Percentiles rank a stretch among this genome's conserved stretches.
These are phyloP conservation scores for Hyposmocoma kahamanoa DNA, from an alignment of 1,140 invertebrate genomes.

Conservation along the genomic window DNA sequence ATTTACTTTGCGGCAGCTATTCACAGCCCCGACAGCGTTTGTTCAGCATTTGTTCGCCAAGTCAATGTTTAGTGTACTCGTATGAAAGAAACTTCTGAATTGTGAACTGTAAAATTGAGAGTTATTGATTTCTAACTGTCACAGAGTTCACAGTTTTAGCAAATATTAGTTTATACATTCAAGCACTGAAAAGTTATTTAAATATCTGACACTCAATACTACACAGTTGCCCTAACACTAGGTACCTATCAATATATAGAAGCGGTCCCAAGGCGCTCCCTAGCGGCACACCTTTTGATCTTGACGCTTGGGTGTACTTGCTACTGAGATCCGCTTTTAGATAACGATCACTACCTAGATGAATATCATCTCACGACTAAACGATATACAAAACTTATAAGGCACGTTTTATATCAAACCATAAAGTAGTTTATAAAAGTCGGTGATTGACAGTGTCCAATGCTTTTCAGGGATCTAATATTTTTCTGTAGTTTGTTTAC, in stretches of 20 bases:
- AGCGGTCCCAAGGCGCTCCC: constrained; percentile 18
- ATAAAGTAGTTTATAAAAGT: constrained; percentile 1
- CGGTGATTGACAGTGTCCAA: constrained; percentile 14
- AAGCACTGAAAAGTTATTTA: too few species aligned
- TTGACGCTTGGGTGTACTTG: constrained; percentile 10
- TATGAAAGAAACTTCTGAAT: not conserved
- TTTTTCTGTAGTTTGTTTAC: constrained; percentile 29
- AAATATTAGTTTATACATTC: too few species aligned
- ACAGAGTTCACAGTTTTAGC: too few species aligned
- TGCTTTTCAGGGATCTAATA: constrained; percentile 18
- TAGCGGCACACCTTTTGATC: constrained; percentile 26
- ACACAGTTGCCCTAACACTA: too few species aligned
- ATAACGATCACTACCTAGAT: constrained; percentile 21
- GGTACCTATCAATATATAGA: constrained; percentile 9
- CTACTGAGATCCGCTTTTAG: constrained; percentile 24
- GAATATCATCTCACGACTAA: constrained; percentile 16
- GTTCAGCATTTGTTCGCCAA: not conserved
- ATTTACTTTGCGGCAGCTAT: constrained; percentile 20
- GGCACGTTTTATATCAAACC: constrained; percentile 7
- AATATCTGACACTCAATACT: too few species aligned
- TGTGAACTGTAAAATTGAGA: not conserved
- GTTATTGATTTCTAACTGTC: too few species aligned
- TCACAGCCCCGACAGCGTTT: not conserved
- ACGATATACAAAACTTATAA: constrained; percentile 10
- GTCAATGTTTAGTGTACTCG: not conserved